These are phyloP conservation scores for Orchesella flavescens DNA, from an alignment of 2,888 invertebrate genomes.

Conservation along the genomic window DNA sequence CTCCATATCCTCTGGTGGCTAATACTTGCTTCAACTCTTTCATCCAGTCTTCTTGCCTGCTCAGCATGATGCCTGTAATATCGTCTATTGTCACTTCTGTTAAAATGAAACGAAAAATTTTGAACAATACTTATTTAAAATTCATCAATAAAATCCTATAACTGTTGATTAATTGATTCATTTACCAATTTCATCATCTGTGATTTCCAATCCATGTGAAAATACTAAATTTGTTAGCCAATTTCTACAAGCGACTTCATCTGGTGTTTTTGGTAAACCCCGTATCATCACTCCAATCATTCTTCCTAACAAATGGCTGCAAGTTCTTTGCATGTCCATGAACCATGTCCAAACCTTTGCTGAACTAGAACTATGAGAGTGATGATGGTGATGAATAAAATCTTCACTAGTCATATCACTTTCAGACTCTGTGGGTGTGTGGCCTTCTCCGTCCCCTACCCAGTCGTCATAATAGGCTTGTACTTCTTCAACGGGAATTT, in stretches of 20 bases:
- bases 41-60: conserved; percentile 65
- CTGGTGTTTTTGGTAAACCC: conserved; percentile 75
- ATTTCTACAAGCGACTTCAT: conserved; percentile 75
- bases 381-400: not conserved
- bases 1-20: conserved; percentile 42
- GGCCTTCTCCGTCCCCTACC: conserved; percentile 74
- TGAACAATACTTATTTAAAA: not conserved
- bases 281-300: conserved; percentile 78
- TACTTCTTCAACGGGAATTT: conserved; percentile 65
- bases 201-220: conserved; percentile 73
- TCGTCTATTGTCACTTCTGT: conserved; percentile 32
- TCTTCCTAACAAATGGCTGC: conserved; percentile 79
- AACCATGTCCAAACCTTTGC: conserved; percentile 77
- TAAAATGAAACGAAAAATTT: not conserved
- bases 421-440: conserved; percentile 75
- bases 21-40: conserved; percentile 58
- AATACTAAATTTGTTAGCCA: conserved; percentile 76
- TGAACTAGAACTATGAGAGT: conserved; percentile 65
- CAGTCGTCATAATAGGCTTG: conserved; percentile 63
- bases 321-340: conserved; percentile 78
- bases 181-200: not conserved
- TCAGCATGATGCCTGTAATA: conserved; percentile 60
- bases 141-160: not conserved
- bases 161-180: not conserved
- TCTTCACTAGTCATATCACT: conserved; percentile 25